Evolutionary conservation across 1,140 invertebrate genomes (phyloP).

Genomic region (Zaprionus lachaisei): DNA sequence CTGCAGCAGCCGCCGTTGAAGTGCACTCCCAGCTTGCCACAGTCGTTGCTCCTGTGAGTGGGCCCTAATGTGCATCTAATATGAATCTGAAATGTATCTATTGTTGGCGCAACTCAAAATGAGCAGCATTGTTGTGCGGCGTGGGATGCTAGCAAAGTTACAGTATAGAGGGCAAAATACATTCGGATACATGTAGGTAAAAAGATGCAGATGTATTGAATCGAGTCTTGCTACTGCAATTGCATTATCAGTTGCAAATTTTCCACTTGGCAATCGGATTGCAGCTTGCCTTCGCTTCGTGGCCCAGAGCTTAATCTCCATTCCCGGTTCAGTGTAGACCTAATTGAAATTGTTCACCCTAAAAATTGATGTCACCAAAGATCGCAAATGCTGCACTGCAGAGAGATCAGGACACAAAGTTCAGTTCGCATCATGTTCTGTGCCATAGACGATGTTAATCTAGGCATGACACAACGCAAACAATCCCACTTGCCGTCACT

Average conservation of each 20-base stretch:
- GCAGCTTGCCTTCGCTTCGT: constrained; percentile 18
- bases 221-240: constrained; percentile 2
- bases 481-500: constrained; percentile 34
- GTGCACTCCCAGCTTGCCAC: constrained; percentile 38
- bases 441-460: constrained; percentile 36
- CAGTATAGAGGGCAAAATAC: not conserved
- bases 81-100: constrained; percentile 58
- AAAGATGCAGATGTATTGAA: not conserved
- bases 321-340: constrained; percentile 50
- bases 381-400: constrained; percentile 39
- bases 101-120: constrained; percentile 44
- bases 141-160: constrained; percentile 29
- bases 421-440: constrained; percentile 28
- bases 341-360: constrained; percentile 62
- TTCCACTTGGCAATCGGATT: constrained; percentile 29
- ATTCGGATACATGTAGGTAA: not conserved
- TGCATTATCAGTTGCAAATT: constrained; percentile 43
- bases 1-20: constrained; percentile 32
- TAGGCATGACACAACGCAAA: constrained; percentile 20
- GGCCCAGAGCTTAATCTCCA: constrained; percentile 44
- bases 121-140: constrained; percentile 40
- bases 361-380: constrained; percentile 61
- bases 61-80: constrained; percentile 68
- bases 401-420: constrained; percentile 50
- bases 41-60: constrained; percentile 44